Conservation (phyloP, 2,797 vertebrate genomes). For the Periparus ater region DNA sequence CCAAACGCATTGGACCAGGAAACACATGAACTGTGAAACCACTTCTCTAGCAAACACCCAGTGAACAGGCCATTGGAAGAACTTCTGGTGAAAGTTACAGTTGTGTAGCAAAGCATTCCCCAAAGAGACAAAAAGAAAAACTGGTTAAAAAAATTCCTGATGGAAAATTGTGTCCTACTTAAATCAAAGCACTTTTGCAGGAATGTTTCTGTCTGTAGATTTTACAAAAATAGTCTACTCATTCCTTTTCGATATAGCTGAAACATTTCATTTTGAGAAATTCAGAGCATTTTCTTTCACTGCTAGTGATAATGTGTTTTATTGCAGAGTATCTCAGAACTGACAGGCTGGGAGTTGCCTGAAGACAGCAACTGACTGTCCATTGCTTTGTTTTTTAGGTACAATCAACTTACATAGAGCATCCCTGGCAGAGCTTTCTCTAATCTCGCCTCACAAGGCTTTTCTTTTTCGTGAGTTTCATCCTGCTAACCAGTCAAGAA, state of each 20-base stretch:
- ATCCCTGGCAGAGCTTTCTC: background rate
- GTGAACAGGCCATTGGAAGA: background rate
- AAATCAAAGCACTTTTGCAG: conserved; percentile 43
- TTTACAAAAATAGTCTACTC: conserved; percentile 50
- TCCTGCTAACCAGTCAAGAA: background rate
- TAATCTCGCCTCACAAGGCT: background rate
- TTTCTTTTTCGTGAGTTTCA: background rate
- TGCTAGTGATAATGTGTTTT: conserved; percentile 12
- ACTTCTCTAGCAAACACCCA: background rate
- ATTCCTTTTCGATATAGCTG: background rate
- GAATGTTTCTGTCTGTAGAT: conserved; percentile 28
- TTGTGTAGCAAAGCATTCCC: background rate
- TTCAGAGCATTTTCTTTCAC: conserved; percentile 10
- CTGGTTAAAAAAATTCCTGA: background rate
- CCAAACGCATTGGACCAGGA: background rate
- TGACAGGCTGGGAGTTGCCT: conserved; percentile 21
- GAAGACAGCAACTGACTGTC: conserved; percentile 27
- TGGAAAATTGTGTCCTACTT: conserved; percentile 47
- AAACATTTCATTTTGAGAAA: conserved; percentile 40
- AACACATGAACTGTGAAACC: background rate
- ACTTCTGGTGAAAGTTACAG: background rate
- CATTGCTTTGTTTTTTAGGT: background rate
- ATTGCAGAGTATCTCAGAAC: conserved; percentile 1
- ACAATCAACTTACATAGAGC: background rate
- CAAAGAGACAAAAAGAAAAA: background rate